Conservation (phyloP, 2,797 vertebrate species). For the Oryzias dopingdopingensis region DNA sequence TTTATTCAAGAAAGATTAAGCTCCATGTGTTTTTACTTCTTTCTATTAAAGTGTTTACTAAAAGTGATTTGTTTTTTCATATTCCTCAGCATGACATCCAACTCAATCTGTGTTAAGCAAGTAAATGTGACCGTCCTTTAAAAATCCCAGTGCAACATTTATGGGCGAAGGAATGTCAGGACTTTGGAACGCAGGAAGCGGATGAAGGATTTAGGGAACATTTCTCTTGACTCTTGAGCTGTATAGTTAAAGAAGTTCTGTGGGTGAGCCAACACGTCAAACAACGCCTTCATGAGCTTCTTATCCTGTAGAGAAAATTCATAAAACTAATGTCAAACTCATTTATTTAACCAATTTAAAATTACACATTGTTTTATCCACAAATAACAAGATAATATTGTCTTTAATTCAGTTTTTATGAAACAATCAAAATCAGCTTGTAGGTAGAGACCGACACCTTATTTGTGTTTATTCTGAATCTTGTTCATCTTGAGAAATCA, state of each 20-base stretch:
- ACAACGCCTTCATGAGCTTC: constrained; percentile 96
- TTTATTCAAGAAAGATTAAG: constrained; percentile 24
- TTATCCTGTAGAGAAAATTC: constrained; percentile 84
- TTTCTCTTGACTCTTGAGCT: constrained; percentile 95
- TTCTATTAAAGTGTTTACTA: no score
- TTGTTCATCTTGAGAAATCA: no score
- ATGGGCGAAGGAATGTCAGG: constrained; percentile 94
- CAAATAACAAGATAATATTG: constrained; percentile 33
- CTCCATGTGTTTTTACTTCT: no score
- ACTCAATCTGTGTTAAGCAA: no score
- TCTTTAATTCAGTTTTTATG: background rate
- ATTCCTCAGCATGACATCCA: no score
- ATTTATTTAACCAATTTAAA: background rate
- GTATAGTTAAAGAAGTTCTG: constrained; percentile 99
- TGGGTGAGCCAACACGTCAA: constrained; percentile 96
- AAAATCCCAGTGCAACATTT: constrained; percentile 49
- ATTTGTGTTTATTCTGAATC: no score
- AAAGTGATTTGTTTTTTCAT: no score
- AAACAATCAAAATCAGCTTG: no score
- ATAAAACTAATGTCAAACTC: background rate
- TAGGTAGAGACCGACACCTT: no score
- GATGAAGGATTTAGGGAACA: constrained; percentile 99
- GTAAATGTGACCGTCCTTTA: no score
- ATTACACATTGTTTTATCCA: constrained; percentile 16
- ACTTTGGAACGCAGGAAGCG: constrained; percentile 95